phyloP scores from a whole-genome alignment of 2,888 invertebrate genomes.

The Geotrupes spiniger region DNA sequence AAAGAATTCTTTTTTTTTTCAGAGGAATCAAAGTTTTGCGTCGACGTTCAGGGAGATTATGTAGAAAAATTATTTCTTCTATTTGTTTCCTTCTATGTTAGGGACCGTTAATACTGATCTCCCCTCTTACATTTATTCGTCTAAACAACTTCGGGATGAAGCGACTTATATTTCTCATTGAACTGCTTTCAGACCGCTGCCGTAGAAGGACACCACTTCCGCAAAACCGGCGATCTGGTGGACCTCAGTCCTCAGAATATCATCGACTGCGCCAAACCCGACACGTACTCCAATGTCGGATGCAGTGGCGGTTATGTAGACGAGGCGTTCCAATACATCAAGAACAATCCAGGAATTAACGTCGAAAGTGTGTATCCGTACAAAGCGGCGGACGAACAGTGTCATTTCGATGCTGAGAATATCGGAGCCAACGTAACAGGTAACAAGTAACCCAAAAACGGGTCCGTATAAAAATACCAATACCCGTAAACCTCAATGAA shows the following conservation, averaged over 20 bases:
- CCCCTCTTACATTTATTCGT: not conserved
- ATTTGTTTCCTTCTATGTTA: too few relatives aligned
- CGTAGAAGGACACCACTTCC: slow-evolving; percentile 55
- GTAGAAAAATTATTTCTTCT: too few relatives aligned
- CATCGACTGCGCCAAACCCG: slow-evolving; percentile 54
- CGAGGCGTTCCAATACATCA: slow-evolving; percentile 54
- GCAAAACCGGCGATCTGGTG: slow-evolving; percentile 51
- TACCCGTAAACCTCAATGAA: too few relatives aligned
- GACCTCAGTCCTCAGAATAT: slow-evolving; percentile 58
- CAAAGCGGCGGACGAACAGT: slow-evolving; percentile 32
- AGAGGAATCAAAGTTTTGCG: too few relatives aligned
- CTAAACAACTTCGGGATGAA: slow-evolving; percentile 41
- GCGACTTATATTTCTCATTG: too few relatives aligned
- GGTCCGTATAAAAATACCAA: too few relatives aligned
- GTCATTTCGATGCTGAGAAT: slow-evolving; percentile 28
- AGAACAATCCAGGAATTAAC: slow-evolving; percentile 57
- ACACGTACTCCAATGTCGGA: slow-evolving; percentile 52
- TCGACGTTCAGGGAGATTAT: too few relatives aligned
- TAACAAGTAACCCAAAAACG: slow-evolving; percentile 11
- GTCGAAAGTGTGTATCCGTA: slow-evolving; percentile 58
- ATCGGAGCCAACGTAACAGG: slow-evolving; percentile 30
- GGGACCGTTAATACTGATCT: too few relatives aligned
- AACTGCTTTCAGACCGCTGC: slow-evolving; percentile 59
- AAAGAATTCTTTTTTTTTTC: too few relatives aligned
- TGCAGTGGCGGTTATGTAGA: slow-evolving; percentile 43